A percentile compares a stretch with the other conserved stretches of the same genome.
Evolutionary conservation across 2,113 vertebrate species (phyloP).

Genomic region (Tachycineta bicolor): DNA sequence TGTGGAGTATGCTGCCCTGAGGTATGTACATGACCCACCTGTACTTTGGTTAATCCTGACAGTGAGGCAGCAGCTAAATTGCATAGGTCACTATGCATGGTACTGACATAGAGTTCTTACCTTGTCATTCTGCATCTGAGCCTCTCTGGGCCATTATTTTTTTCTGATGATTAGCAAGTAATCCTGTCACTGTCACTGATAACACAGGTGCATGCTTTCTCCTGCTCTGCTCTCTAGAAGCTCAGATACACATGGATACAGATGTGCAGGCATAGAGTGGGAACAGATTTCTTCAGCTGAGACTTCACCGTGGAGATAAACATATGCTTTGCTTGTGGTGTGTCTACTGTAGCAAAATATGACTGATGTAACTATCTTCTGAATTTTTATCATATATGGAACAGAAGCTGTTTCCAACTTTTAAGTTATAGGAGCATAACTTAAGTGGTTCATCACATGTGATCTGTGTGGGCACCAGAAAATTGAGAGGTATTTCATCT

Average conservation of each 20-base stretch:
- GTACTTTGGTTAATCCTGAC: not conserved
- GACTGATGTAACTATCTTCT: not conserved
- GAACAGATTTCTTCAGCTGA: not conserved
- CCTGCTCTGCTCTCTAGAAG: not conserved
- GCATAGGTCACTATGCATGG: not conserved
- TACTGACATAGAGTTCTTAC: rapidly evolving
- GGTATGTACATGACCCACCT: not conserved
- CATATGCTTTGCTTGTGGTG: not conserved
- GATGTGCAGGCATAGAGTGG: not conserved
- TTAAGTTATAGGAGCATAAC: not conserved
- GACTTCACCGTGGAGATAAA: not conserved
- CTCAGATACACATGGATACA: not conserved
- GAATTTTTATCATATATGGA: not conserved
- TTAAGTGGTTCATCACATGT: not conserved
- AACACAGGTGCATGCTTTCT: not conserved
- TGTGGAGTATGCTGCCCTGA: not conserved
- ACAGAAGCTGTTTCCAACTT: not conserved
- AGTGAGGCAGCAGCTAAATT: not conserved
- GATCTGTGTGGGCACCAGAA: not conserved
- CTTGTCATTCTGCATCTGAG: not conserved
- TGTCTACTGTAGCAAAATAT: not conserved
- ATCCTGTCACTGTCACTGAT: not conserved
- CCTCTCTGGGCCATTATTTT: not conserved
- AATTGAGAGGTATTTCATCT: not conserved
- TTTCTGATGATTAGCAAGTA: not conserved